Percentiles rank a stretch among this genome's conserved stretches.
Conservation (phyloP, 2,113 vertebrate genomes). For the Zosterops pallidus region DNA sequence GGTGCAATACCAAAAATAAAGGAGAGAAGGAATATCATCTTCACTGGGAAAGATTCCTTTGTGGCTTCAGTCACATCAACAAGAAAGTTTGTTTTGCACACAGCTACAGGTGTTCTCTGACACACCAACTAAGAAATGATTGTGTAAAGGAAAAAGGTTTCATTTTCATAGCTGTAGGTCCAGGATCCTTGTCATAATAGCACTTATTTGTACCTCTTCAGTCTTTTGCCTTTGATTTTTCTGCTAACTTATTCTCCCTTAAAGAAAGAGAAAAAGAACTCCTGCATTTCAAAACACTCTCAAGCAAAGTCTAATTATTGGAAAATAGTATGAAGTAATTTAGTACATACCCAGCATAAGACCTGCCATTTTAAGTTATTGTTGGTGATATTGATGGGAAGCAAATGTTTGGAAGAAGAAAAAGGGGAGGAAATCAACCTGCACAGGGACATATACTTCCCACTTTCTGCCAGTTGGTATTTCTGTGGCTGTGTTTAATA, state of each 20-base stretch:
- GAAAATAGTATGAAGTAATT: neutral
- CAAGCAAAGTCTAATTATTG: neutral
- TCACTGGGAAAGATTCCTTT: neutral
- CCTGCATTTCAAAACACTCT: neutral
- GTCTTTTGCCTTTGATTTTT: neutral
- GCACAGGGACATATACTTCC: accelerated
- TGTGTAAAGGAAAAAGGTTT: neutral
- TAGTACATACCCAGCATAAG: neutral
- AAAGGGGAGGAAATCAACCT: neutral
- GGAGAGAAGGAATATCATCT: neutral
- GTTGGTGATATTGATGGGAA: neutral
- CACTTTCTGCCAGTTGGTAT: neutral
- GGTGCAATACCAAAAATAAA: neutral
- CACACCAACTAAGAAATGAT: neutral
- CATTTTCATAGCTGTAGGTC: neutral
- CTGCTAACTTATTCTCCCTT: neutral
- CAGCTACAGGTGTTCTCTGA: neutral
- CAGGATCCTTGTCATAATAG: neutral
- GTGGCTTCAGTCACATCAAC: neutral
- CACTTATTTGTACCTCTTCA: neutral
- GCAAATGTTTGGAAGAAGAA: neutral
- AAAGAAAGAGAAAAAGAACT: neutral
- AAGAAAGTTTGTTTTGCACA: neutral
- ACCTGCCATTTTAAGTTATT: neutral
- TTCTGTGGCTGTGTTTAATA: neutral